Conservation (phyloP, 2,888 invertebrate genomes). For the Pinctada fucata region DNA sequence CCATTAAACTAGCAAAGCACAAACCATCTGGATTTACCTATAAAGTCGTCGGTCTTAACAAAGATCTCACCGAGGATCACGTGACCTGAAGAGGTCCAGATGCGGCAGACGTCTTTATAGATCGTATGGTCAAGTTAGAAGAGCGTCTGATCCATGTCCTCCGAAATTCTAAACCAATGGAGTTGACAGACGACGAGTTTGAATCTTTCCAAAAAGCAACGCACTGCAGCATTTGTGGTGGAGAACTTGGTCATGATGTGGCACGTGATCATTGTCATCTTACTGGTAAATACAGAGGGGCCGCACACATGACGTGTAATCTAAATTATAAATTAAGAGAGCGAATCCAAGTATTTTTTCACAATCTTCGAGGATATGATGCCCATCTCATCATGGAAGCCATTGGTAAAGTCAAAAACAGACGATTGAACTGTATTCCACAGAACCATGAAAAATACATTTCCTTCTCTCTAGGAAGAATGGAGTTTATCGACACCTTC, state of each 20-base stretch:
- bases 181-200: slow-evolving; percentile 21
- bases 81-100: slow-evolving; percentile 40
- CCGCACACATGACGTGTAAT: slow-evolving; percentile 30
- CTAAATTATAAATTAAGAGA: slow-evolving; percentile 18
- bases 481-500: slow-evolving; percentile 35
- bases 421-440: slow-evolving; percentile 46
- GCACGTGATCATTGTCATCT: slow-evolving; percentile 35
- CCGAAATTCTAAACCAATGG: slow-evolving; percentile 8
- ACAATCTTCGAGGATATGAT: slow-evolving; percentile 26
- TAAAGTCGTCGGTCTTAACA: slow-evolving; percentile 8
- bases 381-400: slow-evolving; percentile 25
- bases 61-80: slow-evolving; percentile 6
- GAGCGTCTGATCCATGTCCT: slow-evolving; percentile 3
- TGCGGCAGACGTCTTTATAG: slow-evolving; percentile 19
- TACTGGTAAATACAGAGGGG: slow-evolving; percentile 29
- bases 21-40: slow-evolving; percentile 10
- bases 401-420: slow-evolving; percentile 29
- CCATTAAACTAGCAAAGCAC: slow-evolving; percentile 9
- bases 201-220: slow-evolving; percentile 22
- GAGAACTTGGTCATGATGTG: slow-evolving; percentile 10
- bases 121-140: slow-evolving; percentile 16
- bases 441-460: slow-evolving; percentile 50
- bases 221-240: slow-evolving; percentile 22
- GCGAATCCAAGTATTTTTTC: slow-evolving; percentile 14
- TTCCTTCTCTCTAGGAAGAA: slow-evolving; percentile 23